Conservation (phyloP, 2,888 invertebrate genomes). For the Agonopterix alstromeriana region DNA sequence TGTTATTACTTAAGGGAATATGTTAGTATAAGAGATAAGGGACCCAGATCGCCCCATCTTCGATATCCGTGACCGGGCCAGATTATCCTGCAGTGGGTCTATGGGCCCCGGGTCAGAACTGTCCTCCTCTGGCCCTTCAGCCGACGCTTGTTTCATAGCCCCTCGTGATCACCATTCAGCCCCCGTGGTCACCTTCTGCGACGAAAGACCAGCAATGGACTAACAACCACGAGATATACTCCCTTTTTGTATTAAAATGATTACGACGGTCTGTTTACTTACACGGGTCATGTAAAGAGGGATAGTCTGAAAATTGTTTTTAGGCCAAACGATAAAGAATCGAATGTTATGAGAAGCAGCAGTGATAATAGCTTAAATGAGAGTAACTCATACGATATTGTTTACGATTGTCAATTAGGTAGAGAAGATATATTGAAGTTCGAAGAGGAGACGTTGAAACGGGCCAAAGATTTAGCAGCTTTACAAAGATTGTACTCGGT, state of each 20-base stretch:
- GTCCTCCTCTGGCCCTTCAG: constrained; percentile 61
- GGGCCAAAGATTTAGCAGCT: constrained; percentile 42
- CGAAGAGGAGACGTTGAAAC: constrained; percentile 25
- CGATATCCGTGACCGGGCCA: constrained; percentile 38
- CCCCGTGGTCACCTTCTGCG: constrained; percentile 78
- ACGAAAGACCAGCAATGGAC: constrained; percentile 46
- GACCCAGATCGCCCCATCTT: too few relatives aligned
- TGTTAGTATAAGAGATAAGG: too few relatives aligned
- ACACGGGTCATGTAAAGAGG: constrained; percentile 6
- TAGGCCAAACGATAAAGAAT: neutral
- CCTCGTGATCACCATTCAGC: constrained; percentile 74
- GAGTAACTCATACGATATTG: constrained; percentile 11
- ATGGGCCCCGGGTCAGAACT: constrained; percentile 57
- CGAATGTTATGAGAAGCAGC: constrained; percentile 1
- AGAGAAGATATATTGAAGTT: constrained; percentile 11
- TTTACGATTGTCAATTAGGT: constrained; percentile 18
- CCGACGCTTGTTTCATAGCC: constrained; percentile 63
- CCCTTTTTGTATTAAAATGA: constrained; percentile 25
- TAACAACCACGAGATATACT: constrained; percentile 33
- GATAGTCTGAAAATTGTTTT: constrained; percentile 8
- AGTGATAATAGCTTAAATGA: constrained; percentile 9
- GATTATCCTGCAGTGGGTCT: too few relatives aligned
- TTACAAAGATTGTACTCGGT: constrained; percentile 39
- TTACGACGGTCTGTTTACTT: constrained; percentile 6
- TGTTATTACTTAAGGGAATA: too few relatives aligned